These are phyloP conservation scores for Dendrolimus kikuchii DNA, from an alignment of 1,140 invertebrate species.

Conservation along the genomic window DNA sequence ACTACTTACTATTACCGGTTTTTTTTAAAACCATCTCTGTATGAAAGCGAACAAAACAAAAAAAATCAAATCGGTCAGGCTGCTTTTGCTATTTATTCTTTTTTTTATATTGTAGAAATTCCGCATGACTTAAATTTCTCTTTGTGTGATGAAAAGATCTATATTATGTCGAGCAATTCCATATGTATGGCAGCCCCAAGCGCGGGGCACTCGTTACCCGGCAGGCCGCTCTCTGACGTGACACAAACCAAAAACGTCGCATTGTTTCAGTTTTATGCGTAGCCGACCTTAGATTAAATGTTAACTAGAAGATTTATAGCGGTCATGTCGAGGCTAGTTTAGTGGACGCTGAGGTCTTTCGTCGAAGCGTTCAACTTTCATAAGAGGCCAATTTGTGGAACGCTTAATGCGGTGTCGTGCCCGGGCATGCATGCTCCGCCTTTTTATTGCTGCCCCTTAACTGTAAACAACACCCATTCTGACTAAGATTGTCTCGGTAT, in stretches of 20 bases:
- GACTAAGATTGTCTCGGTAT: conserved; percentile 33
- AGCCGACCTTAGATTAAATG: conserved; percentile 58
- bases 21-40: too few relatives aligned
- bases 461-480: conserved; percentile 67
- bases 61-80: too few relatives aligned
- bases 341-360: conserved; percentile 46
- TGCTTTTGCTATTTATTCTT: too few relatives aligned
- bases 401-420: conserved; percentile 56
- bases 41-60: too few relatives aligned
- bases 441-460: conserved; percentile 66
- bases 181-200: too few relatives aligned
- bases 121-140: too few relatives aligned
- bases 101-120: too few relatives aligned
- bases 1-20: too few relatives aligned
- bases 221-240: conserved; percentile 31
- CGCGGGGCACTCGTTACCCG: conserved; percentile 46
- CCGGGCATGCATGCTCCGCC: conserved; percentile 51
- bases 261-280: conserved; percentile 65
- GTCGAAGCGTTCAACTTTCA: conserved; percentile 58
- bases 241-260: conserved; percentile 49
- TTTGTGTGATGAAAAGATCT: too few relatives aligned
- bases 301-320: conserved; percentile 60
- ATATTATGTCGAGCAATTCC: too few relatives aligned
- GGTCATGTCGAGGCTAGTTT: conserved; percentile 53
- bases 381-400: conserved; percentile 64